Evolutionary conservation across 2,113 vertebrate species (phyloP), one percentile per base, ranked within the genome.

Genomic region (Podarcis muralis): DNA sequence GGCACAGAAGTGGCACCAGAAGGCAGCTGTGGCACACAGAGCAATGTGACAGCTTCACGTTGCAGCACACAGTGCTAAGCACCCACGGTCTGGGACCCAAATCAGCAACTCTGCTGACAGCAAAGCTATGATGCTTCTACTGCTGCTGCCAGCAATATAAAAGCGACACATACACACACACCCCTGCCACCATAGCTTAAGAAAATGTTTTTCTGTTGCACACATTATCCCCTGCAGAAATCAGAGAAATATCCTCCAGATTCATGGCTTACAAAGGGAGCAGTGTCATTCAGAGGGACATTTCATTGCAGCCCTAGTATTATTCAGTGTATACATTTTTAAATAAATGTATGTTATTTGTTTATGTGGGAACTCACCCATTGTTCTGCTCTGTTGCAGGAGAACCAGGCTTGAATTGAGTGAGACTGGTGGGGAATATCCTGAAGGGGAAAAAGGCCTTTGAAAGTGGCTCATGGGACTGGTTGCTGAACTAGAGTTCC

Each of bases 361-460:
- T 72, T 85, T 90, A 37, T 80, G 62, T 88, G 83, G 22, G 88
- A 66, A 93, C 98, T 97, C 96, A 99, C 99, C 99, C 90, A 98
- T 98, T 79, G 96, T 98, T 81, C 97, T 96, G 93, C 96, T 98
- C 81, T 97, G 98, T 91, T 97, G 98, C 93, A 98, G 97, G 88
- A 96, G 93, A 88, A 95, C 93, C 65, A 97, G 81, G 95, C 97
- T 97, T 48, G 97, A 97, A 95, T 97, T 98, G 92, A 98, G 96
- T 0, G 98, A 98, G 89, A 97, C 88, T 65, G 98, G 97, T 35
- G 97, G 98, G 77, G 98, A 97, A 91, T 98, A 98, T 5, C 97
- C 97, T 18, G 97, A 97, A 59, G 98, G 98, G 90, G 98, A 99
- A 94, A 99, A 97, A 71, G 98, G 97, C 93, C 98, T 98, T 93